Evolutionary conservation across 2,888 invertebrate genomes (phyloP).

Genomic region (Cheilosia urbana): DNA sequence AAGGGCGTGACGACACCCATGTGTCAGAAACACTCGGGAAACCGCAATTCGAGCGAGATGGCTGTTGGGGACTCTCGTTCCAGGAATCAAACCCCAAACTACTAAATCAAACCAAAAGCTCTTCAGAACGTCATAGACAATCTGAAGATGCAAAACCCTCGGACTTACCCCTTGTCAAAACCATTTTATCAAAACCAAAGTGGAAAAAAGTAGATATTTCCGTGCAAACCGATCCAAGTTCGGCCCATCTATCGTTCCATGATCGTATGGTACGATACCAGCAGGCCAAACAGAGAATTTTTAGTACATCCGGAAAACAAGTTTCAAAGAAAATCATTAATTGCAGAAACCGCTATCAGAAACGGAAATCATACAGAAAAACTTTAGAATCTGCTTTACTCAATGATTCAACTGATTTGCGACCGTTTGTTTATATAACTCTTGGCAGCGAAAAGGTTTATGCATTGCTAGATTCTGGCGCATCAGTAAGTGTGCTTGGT

Average conservation of each 20-base stretch:
- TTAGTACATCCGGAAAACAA: neutral
- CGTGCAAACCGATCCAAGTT: neutral
- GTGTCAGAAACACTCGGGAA: neutral
- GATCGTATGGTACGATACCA: neutral
- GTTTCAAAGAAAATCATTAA: neutral
- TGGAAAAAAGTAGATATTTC: neutral
- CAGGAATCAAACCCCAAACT: neutral
- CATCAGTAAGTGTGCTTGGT: neutral
- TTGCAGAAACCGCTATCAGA: neutral
- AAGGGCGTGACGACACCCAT: neutral
- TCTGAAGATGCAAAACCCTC: constrained; percentile 6
- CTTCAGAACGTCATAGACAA: constrained; percentile 7
- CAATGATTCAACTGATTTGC: neutral
- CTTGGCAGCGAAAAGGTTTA: neutral
- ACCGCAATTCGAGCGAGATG: neutral
- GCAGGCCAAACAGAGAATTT: neutral
- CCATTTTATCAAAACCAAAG: neutral
- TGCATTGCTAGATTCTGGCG: constrained; percentile 3
- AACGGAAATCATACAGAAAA: neutral
- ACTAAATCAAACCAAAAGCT: neutral
- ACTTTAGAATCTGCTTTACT: neutral
- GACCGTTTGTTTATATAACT: neutral
- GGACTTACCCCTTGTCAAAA: neutral
- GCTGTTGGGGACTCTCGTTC: neutral
- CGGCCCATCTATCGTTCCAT: neutral